Percentiles rank a stretch among this genome's conserved stretches.
phyloP scores from a whole-genome alignment of 35 echinoderm and acorn worm species.

The Antedon bifida region DNA sequence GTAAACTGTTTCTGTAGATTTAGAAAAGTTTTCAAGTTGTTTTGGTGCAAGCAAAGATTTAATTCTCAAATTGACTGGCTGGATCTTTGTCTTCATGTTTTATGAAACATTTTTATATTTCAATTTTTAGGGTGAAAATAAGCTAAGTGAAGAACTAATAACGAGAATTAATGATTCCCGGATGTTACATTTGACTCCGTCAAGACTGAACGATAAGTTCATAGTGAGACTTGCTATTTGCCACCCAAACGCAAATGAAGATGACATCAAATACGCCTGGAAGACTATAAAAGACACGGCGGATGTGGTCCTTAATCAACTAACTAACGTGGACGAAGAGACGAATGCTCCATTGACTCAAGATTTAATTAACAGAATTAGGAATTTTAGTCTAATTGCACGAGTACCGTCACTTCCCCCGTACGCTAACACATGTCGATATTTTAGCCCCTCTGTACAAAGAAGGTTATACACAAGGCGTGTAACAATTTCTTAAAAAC shows the following conservation, averaged over 20 bases:
- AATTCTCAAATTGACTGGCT: too few species aligned
- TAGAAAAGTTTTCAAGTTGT: too few species aligned
- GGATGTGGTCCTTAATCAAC: not conserved
- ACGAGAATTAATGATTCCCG: slow-evolving; percentile 46
- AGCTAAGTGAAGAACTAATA: slow-evolving; percentile 30
- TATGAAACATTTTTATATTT: not conserved
- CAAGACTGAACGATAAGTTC: slow-evolving; percentile 39
- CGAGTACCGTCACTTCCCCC: too few species aligned
- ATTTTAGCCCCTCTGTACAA: too few species aligned
- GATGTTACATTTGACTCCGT: slow-evolving; percentile 41
- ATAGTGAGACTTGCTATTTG: slow-evolving; percentile 60
- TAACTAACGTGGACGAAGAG: not conserved
- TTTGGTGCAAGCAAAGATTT: too few species aligned
- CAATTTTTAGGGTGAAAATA: slow-evolving; percentile 37
- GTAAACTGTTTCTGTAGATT: too few species aligned
- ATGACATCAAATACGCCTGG: slow-evolving; percentile 50
- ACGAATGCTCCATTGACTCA: not conserved
- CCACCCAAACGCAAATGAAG: slow-evolving; percentile 32
- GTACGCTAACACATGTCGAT: not conserved
- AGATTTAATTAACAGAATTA: not conserved
- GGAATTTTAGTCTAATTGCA: not conserved
- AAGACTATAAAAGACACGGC: slow-evolving; percentile 9
- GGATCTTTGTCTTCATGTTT: too few species aligned
- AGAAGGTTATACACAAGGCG: too few species aligned
- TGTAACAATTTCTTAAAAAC: too few species aligned